phyloP scores from a whole-genome alignment of 1,140 invertebrate genomes.

The Sinella curviseta region DNA sequence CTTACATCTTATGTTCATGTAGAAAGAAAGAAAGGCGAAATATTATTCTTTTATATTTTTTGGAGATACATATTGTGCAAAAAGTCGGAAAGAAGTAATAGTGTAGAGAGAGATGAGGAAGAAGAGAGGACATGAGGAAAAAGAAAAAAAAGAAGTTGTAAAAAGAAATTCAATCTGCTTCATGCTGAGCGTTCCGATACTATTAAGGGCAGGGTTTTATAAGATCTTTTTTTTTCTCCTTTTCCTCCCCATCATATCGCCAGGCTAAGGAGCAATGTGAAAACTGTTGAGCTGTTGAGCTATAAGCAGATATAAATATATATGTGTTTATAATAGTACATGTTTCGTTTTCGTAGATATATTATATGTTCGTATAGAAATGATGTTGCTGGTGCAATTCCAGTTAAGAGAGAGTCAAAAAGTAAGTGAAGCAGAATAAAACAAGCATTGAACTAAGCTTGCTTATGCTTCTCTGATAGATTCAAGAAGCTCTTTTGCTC shows the following conservation, averaged over 20 bases:
- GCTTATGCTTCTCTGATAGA: not conserved
- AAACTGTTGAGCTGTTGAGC: conserved; percentile 10
- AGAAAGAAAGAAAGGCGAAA: too few species aligned
- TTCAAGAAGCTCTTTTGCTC: not conserved
- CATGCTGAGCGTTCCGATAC: conserved; percentile 20
- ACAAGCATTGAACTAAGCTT: conserved; percentile 21
- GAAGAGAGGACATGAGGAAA: not conserved
- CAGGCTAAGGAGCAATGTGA: not conserved
- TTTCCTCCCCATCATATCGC: not conserved
- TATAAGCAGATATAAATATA: not conserved
- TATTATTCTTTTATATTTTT: too few species aligned
- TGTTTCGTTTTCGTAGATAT: not conserved
- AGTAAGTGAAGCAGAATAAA: conserved; percentile 22
- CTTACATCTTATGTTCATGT: not conserved
- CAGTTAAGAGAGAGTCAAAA: too few species aligned
- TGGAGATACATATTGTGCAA: conserved; percentile 8
- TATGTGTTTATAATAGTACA: not conserved
- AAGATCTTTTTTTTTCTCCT: not conserved
- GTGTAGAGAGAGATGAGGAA: not conserved
- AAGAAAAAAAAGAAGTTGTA: conserved; percentile 8
- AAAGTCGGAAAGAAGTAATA: conserved; percentile 7
- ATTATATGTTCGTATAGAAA: too few species aligned
- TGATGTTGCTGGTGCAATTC: too few species aligned
- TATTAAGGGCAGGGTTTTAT: not conserved
- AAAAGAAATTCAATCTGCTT: conserved; percentile 27